Conservation (phyloP, 2,888 invertebrate species). For the Andrena fulva region DNA sequence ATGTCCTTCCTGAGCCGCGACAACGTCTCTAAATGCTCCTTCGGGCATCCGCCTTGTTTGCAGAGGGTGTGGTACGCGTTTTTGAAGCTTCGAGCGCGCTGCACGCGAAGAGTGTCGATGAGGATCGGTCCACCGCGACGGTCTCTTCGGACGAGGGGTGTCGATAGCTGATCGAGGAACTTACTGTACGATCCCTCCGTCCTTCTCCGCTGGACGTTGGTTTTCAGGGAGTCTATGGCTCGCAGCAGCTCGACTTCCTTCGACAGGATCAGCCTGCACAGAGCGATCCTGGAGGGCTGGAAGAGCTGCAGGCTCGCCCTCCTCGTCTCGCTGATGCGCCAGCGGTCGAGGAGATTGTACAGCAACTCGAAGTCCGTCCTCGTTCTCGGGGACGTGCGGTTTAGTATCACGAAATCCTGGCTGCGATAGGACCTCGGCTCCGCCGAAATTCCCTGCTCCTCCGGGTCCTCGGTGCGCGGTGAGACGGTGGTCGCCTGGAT, state of each 20-base stretch:
- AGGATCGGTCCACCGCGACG: constrained; percentile 90
- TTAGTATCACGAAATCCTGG: constrained; percentile 64
- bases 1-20: constrained; percentile 89
- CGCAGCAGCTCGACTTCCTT: constrained; percentile 90
- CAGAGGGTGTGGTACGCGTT: constrained; percentile 89
- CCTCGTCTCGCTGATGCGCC: constrained; percentile 87
- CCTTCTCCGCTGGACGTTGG: constrained; percentile 87
- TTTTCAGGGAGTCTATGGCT: constrained; percentile 89
- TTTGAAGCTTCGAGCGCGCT: constrained; percentile 90
- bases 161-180: constrained; percentile 89
- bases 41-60: constrained; percentile 86
- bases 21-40: constrained; percentile 90
- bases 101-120: constrained; percentile 93
- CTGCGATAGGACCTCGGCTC: constrained; percentile 38
- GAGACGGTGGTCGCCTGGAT: constrained; percentile 2
- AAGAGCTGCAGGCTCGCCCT: constrained; percentile 27
- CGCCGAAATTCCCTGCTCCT: constrained; percentile 10
- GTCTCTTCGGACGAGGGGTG: constrained; percentile 91
- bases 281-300: constrained; percentile 86
- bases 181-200: constrained; percentile 87
- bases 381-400: constrained; percentile 75
- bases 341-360: constrained; percentile 89
- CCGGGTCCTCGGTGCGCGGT: constrained; percentile 20
- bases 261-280: constrained; percentile 89
- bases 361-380: constrained; percentile 91